These are phyloP conservation scores for Melanostoma mellinum DNA, from an alignment of 2,888 invertebrate species.

Conservation along the genomic window DNA sequence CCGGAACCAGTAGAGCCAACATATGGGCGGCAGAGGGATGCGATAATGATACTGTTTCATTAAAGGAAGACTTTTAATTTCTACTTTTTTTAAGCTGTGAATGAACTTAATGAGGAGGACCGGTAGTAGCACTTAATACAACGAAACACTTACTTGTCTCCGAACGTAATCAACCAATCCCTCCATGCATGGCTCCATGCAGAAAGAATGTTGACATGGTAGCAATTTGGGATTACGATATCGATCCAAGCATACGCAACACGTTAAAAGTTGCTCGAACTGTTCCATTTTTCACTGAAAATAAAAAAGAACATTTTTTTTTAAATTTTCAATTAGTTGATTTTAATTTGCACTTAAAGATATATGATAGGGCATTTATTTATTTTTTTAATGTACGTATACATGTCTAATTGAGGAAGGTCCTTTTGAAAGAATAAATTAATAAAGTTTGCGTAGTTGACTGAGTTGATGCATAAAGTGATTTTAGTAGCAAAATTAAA, in stretches of 20 bases:
- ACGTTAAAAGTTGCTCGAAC: conserved; percentile 98
- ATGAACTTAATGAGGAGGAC: background rate
- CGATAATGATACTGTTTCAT: conserved; percentile 26
- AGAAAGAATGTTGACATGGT: conserved; percentile 99
- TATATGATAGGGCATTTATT: too few species aligned
- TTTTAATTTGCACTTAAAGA: background rate
- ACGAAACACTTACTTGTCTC: conserved; percentile 87
- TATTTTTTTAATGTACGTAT: too few species aligned
- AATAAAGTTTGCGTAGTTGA: too few species aligned
- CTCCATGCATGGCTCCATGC: conserved; percentile 99
- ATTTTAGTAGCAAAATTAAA: too few species aligned
- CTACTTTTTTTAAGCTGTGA: conserved; percentile 9
- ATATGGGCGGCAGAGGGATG: background rate
- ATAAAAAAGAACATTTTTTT: conserved; percentile 42
- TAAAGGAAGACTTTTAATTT: conserved; percentile 27
- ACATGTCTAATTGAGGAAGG: too few species aligned
- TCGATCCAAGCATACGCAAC: conserved; percentile 98
- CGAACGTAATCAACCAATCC: conserved; percentile 97
- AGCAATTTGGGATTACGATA: conserved; percentile 98
- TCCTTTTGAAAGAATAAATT: too few species aligned
- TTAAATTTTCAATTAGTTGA: conserved; percentile 9
- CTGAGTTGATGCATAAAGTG: too few species aligned
- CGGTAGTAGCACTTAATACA: background rate
- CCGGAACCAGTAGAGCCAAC: conserved; percentile 1
- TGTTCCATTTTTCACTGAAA: conserved; percentile 90